Evolutionary conservation across 2,797 vertebrate species (phyloP).

Genomic region (Myotis daubentonii): DNA sequence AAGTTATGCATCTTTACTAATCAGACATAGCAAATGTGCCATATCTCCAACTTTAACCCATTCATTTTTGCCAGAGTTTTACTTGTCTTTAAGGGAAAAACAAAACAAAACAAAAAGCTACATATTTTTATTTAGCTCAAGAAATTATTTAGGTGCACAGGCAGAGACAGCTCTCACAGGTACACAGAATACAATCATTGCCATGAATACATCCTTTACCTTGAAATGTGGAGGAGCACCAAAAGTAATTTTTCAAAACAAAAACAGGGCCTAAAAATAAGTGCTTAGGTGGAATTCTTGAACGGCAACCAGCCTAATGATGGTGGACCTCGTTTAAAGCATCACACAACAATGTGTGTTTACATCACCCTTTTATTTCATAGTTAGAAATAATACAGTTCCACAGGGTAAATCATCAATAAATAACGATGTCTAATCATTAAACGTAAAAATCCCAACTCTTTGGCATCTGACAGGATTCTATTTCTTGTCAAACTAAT

Average conservation of each 20-base stretch:
- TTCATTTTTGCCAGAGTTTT: neutral
- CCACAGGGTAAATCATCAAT: slow-evolving; percentile 83
- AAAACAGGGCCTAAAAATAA: slow-evolving; percentile 35
- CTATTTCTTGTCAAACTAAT: slow-evolving; percentile 82
- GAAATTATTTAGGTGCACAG: slow-evolving; percentile 18
- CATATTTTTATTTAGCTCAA: slow-evolving; percentile 62
- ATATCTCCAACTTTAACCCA: neutral
- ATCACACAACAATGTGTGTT: slow-evolving; percentile 76
- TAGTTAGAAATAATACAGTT: slow-evolving; percentile 85
- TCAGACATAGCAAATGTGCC: neutral
- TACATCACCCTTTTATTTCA: slow-evolving; percentile 85
- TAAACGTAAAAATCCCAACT: slow-evolving; percentile 81
- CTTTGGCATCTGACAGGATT: slow-evolving; percentile 86
- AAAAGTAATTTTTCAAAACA: neutral
- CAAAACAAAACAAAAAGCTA: slow-evolving; percentile 22
- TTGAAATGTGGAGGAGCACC: neutral
- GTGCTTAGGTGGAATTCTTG: neutral
- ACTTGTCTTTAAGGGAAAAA: neutral
- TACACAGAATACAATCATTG: neutral
- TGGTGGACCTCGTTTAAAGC: slow-evolving; percentile 61
- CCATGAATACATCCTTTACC: neutral
- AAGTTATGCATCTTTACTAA: neutral
- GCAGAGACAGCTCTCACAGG: neutral
- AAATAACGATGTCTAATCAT: slow-evolving; percentile 82
- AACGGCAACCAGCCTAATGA: neutral